These are phyloP conservation scores for Phainopepla nitens DNA, from an alignment of 2,113 vertebrate species.

Conservation along the genomic window DNA sequence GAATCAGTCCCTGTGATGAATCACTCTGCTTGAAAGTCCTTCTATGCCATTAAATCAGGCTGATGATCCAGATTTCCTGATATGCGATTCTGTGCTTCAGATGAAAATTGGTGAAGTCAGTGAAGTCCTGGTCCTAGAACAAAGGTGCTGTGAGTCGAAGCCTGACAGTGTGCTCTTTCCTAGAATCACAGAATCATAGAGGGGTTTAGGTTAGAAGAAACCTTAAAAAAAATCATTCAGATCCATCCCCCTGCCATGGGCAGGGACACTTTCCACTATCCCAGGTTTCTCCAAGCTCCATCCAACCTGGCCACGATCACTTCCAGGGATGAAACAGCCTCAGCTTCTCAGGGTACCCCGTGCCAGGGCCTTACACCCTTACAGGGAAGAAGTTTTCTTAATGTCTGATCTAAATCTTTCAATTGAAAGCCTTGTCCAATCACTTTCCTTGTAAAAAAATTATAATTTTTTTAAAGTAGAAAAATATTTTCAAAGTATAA, in stretches of 20 bases:
- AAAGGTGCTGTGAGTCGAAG: background rate
- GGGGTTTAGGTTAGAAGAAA: background rate
- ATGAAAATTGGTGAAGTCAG: background rate
- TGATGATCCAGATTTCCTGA: constrained; percentile 1
- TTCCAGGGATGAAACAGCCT: background rate
- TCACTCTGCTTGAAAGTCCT: background rate
- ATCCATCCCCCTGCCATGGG: background rate
- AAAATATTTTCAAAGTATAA: background rate
- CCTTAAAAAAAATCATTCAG: background rate
- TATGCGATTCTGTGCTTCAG: background rate
- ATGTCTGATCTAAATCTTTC: background rate
- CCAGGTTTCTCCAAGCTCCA: fast-evolving
- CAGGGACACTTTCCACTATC: fast-evolving
- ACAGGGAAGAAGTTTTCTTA: background rate
- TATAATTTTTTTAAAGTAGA: background rate
- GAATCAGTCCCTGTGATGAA: background rate
- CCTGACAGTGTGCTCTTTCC: background rate
- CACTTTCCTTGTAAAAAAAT: background rate
- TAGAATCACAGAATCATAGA: background rate
- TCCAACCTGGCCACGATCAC: fast-evolving
- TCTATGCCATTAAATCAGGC: background rate
- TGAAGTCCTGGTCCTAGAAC: background rate
- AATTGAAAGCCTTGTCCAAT: background rate
- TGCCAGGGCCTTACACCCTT: background rate
- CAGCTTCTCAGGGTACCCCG: background rate